Evolutionary conservation across 2,888 invertebrate genomes (phyloP).

Genomic region (Plagodis pulveraria): DNA sequence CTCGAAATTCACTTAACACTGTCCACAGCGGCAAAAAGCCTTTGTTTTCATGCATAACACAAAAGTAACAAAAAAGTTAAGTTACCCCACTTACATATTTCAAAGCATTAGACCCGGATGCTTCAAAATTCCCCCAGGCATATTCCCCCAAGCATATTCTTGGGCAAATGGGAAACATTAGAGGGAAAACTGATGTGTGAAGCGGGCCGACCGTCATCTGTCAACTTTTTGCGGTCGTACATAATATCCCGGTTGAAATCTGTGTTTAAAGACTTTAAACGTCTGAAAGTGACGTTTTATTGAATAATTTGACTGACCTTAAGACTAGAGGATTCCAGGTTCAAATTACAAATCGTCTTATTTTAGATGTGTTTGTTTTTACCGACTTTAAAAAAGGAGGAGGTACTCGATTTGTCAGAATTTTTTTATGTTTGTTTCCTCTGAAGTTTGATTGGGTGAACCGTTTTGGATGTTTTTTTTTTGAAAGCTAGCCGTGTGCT

Average conservation of each 20-base stretch:
- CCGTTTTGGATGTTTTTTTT: too few species aligned
- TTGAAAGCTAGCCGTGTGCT: too few species aligned
- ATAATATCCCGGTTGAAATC: constrained; percentile 7
- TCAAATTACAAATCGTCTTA: too few species aligned
- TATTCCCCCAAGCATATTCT: constrained; percentile 20
- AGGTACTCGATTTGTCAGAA: too few species aligned
- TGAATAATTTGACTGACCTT: too few species aligned
- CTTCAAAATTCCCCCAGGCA: constrained; percentile 9
- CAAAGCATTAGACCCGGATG: constrained; percentile 16
- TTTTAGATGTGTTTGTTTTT: too few species aligned
- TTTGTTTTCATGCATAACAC: background rate
- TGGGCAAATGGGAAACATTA: constrained; percentile 17
- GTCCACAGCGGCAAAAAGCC: too few species aligned
- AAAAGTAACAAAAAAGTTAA: background rate
- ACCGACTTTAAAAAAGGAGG: too few species aligned
- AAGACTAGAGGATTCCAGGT: too few species aligned
- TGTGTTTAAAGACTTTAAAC: background rate
- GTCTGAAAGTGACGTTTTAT: background rate
- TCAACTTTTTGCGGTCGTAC: constrained; percentile 20
- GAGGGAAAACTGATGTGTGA: constrained; percentile 9
- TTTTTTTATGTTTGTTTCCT: too few species aligned
- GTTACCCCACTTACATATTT: constrained; percentile 6
- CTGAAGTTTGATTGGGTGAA: too few species aligned
- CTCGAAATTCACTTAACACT: too few species aligned
- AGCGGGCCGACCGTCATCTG: constrained; percentile 20